A percentile compares a stretch with the other conserved stretches of the same genome.
Conservation (phyloP, 1,140 invertebrate genomes). For the Hycleus cichorii region DNA sequence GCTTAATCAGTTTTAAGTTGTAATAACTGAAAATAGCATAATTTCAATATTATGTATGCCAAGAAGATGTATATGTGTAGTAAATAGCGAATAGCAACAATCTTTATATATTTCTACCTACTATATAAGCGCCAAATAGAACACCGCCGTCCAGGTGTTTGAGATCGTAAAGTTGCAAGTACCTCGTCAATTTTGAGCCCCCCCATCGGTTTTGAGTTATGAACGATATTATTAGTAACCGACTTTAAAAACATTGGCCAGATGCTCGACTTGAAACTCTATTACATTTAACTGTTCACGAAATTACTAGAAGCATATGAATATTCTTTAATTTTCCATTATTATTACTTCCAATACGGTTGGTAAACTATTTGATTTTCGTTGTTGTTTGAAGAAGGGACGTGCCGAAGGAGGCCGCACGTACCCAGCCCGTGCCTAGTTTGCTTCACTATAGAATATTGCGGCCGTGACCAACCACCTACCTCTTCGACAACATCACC, state of each 20-base stretch:
- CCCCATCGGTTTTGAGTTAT: too few species aligned
- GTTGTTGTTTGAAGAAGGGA: slow-evolving; percentile 1
- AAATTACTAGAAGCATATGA: too few species aligned
- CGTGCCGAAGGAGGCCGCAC: slow-evolving; percentile 17
- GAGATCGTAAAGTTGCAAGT: slow-evolving; percentile 6
- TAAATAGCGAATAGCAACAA: too few species aligned
- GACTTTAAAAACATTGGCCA: slow-evolving; percentile 8
- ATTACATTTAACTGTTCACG: too few species aligned
- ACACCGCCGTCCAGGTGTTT: slow-evolving; percentile 6
- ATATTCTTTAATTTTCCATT: too few species aligned
- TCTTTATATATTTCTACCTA: not conserved
- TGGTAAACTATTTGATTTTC: too few species aligned
- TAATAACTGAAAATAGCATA: too few species aligned
- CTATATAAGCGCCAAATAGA: slow-evolving; percentile 6
- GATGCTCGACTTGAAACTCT: not conserved
- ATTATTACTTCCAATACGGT: too few species aligned
- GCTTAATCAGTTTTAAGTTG: too few species aligned
- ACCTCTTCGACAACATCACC: too few species aligned
- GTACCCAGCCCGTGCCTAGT: slow-evolving; percentile 12
- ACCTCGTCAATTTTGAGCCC: not conserved
- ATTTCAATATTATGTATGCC: too few species aligned
- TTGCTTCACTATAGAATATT: not conserved
- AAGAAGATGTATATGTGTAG: too few species aligned
- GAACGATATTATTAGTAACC: slow-evolving; percentile 12
- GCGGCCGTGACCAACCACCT: slow-evolving; percentile 1